Evolutionary conservation across 2,797 vertebrate species (phyloP).

Genomic region (Oreonectes daqikongensis): DNA sequence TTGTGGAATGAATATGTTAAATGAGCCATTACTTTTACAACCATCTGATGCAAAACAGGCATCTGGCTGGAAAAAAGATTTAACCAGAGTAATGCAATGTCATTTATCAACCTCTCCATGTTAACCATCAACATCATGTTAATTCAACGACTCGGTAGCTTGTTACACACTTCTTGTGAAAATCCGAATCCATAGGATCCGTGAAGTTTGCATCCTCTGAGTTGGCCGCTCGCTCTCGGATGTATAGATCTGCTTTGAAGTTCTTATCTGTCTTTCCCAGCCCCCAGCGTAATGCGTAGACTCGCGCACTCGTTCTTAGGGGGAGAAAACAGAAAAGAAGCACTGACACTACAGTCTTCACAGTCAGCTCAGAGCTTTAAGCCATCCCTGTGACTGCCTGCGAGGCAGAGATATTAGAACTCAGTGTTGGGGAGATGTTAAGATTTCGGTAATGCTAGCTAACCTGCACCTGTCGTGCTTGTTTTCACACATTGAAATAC

Average conservation of each 20-base stretch:
- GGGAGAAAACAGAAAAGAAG: slow-evolving; percentile 57
- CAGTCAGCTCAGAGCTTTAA: slow-evolving; percentile 68
- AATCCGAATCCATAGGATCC: slow-evolving; percentile 73
- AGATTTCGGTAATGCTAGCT: slow-evolving; percentile 62
- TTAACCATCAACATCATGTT: slow-evolving; percentile 55
- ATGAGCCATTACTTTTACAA: slow-evolving; percentile 56
- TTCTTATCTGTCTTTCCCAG: slow-evolving; percentile 79
- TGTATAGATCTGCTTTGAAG: slow-evolving; percentile 78
- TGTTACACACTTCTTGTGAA: slow-evolving; percentile 55
- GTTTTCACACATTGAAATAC: slow-evolving; percentile 32
- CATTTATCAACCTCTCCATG: slow-evolving; percentile 34
- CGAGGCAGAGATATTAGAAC: slow-evolving; percentile 79
- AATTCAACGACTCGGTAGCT: slow-evolving; percentile 52
- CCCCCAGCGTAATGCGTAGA: slow-evolving; percentile 71
- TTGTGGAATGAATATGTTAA: slow-evolving; percentile 61
- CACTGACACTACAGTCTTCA: slow-evolving; percentile 82
- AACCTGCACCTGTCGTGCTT: slow-evolving; percentile 43
- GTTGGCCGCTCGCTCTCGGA: slow-evolving; percentile 63
- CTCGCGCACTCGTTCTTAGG: slow-evolving; percentile 66
- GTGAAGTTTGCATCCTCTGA: slow-evolving; percentile 63
- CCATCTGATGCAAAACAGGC: slow-evolving; percentile 53
- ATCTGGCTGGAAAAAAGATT: slow-evolving; percentile 50
- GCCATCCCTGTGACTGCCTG: slow-evolving; percentile 68
- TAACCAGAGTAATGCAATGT: slow-evolving; percentile 42
- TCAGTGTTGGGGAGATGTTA: slow-evolving; percentile 75